Conservation (phyloP, 2,888 invertebrate species). For the Tenthredo amoena region DNA sequence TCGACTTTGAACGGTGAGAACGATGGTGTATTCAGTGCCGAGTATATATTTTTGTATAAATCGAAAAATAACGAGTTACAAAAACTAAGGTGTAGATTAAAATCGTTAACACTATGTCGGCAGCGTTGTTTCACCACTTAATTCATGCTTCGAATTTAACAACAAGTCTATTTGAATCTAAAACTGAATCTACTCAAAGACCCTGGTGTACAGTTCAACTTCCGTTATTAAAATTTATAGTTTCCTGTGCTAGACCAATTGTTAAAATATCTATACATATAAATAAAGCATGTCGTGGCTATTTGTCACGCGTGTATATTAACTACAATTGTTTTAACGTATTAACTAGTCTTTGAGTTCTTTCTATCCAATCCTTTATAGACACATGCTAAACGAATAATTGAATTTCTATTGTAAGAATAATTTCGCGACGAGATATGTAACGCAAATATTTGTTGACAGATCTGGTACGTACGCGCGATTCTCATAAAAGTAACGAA, state of each 20-base stretch:
- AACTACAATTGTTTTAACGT: background rate
- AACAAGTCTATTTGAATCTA: slow-evolving; percentile 6
- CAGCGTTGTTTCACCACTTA: background rate
- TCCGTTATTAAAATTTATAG: slow-evolving; percentile 40
- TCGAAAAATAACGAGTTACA: background rate
- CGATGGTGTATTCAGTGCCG: background rate
- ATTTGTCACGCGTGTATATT: background rate
- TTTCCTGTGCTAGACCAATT: slow-evolving; percentile 6
- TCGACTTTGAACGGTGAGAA: too few relatives aligned
- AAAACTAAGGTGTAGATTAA: background rate
- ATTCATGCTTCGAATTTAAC: background rate
- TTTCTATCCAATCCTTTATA: too few relatives aligned
- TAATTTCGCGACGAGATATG: too few relatives aligned
- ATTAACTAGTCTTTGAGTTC: background rate
- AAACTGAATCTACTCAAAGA: background rate
- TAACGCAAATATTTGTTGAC: too few relatives aligned
- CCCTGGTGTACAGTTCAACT: background rate
- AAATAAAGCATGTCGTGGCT: background rate
- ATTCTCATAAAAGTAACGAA: background rate
- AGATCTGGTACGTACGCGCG: background rate
- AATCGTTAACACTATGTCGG: background rate
- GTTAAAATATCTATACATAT: background rate
- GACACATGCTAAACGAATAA: too few relatives aligned
- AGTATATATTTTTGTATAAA: background rate
- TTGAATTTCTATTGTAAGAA: background rate